These are phyloP conservation scores for Donacobius atricapilla DNA, from an alignment of 2,113 vertebrate genomes.

Conservation along the genomic window DNA sequence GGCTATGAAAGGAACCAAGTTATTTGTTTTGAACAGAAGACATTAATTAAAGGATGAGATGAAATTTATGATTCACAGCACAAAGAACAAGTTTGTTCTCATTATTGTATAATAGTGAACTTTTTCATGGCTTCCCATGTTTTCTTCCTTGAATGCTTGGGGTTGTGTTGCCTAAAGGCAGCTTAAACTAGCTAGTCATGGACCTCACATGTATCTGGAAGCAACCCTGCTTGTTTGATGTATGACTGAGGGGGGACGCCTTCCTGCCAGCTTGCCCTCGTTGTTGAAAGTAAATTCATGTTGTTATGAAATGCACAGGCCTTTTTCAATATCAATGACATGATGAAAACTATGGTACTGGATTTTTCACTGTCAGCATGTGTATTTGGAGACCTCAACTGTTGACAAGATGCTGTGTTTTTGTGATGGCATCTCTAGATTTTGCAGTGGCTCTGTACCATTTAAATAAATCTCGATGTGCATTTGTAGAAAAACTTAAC, in stretches of 20 bases:
- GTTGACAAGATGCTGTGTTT: neutral
- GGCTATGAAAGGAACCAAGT: neutral
- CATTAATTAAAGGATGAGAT: neutral
- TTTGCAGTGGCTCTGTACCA: neutral
- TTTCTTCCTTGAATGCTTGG: neutral
- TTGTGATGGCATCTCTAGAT: neutral
- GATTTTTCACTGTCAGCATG: neutral
- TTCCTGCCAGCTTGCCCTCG: neutral
- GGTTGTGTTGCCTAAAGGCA: neutral
- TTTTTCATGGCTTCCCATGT: neutral
- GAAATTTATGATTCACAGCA: neutral
- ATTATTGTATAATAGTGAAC: neutral
- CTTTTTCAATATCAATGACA: neutral
- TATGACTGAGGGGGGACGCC: accelerated
- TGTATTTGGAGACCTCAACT: neutral
- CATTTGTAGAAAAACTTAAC: neutral
- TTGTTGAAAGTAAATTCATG: neutral
- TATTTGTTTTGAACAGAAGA: neutral
- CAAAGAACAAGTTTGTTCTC: neutral
- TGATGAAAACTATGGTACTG: neutral
- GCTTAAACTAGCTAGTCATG: neutral
- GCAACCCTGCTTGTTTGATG: neutral
- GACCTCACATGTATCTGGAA: neutral
- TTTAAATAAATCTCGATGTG: neutral
- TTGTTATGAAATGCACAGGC: neutral